phyloP scores from a whole-genome alignment of 2,113 vertebrate genomes.

The Gnathonemus longibarbis region DNA sequence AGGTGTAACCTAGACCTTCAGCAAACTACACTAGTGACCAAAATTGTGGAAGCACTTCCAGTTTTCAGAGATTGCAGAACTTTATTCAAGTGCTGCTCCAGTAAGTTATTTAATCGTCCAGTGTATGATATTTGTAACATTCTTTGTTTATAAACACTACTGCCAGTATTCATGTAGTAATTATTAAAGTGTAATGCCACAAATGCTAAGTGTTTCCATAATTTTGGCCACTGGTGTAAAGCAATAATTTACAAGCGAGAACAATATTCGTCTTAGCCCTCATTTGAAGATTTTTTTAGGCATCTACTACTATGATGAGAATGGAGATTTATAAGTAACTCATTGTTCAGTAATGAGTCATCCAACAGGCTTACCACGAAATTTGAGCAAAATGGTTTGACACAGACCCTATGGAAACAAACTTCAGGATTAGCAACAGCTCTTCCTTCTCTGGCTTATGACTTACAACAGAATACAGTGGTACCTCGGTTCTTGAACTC shows the following conservation, averaged over 20 bases:
- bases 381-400: too few species aligned
- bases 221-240: background rate
- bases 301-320: background rate
- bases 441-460: background rate
- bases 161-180: too few species aligned
- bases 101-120: background rate
- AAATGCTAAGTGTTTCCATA: too few species aligned
- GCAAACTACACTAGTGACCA: background rate
- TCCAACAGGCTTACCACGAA: background rate
- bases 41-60: background rate
- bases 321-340: background rate
- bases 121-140: too few species aligned
- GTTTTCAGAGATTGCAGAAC: background rate
- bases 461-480: background rate
- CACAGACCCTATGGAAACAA: too few species aligned
- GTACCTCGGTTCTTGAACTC: too few species aligned
- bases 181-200: too few species aligned
- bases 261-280: background rate
- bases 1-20: background rate
- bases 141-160: too few species aligned
- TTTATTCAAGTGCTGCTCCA: background rate
- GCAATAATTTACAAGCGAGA: too few species aligned
- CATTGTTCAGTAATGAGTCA: background rate
- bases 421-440: too few species aligned
- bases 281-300: background rate